Conservation (phyloP, 1,140 invertebrate genomes). For the Zaprionus taronus region DNA sequence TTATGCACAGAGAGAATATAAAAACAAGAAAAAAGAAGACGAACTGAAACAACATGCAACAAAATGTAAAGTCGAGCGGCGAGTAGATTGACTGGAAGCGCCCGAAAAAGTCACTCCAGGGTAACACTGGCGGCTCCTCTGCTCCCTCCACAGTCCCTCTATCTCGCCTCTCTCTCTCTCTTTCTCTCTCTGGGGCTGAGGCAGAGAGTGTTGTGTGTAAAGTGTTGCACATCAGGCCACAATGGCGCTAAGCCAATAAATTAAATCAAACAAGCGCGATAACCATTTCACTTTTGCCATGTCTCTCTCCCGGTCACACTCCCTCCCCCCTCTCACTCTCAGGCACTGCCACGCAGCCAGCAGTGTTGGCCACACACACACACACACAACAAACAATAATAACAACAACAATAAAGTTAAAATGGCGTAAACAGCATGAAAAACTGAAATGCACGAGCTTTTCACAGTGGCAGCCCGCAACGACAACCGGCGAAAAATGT, state of each 20-base stretch:
- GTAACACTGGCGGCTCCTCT: neutral
- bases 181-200: neutral
- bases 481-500: slow-evolving; percentile 27
- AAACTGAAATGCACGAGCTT: slow-evolving; percentile 61
- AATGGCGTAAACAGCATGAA: slow-evolving; percentile 67
- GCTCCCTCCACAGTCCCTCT: neutral
- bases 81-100: slow-evolving; percentile 68
- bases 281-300: slow-evolving; percentile 73
- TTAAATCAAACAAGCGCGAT: slow-evolving; percentile 78
- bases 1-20: slow-evolving; percentile 19
- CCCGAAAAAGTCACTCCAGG: slow-evolving; percentile 54
- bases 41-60: slow-evolving; percentile 50
- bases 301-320: slow-evolving; percentile 42
- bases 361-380: slow-evolving; percentile 6
- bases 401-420: slow-evolving; percentile 57
- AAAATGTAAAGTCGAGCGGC: slow-evolving; percentile 53
- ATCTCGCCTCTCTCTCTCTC: neutral
- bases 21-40: slow-evolving; percentile 18
- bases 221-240: slow-evolving; percentile 71
- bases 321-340: neutral
- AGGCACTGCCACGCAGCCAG: slow-evolving; percentile 2
- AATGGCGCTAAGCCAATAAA: slow-evolving; percentile 79
- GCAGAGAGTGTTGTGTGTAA: slow-evolving; percentile 60
- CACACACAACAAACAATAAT: slow-evolving; percentile 26
- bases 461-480: slow-evolving; percentile 43